Evolutionary conservation across 2,797 vertebrate species (phyloP).

Genomic region (Danio kyathit): DNA sequence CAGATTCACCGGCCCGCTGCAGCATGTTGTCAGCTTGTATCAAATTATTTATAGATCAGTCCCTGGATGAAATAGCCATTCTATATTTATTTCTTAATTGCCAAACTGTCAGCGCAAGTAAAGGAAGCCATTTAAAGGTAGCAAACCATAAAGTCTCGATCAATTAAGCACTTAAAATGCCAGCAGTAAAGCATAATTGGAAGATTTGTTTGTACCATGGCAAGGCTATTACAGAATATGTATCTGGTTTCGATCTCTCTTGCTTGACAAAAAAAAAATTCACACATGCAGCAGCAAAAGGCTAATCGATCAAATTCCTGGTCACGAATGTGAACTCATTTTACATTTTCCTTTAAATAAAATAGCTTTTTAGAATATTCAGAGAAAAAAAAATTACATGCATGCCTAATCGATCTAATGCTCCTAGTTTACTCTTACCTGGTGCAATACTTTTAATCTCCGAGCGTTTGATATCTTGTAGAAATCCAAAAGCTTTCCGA

Average conservation of each 20-base stretch:
- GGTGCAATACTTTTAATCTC: conserved; percentile 19
- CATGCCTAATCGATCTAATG: not conserved
- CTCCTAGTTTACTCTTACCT: conserved; percentile 64
- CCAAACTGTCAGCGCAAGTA: conserved; percentile 60
- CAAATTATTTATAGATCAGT: not conserved
- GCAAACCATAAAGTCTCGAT: conserved; percentile 63
- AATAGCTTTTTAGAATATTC: not conserved
- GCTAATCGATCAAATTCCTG: conserved; percentile 5
- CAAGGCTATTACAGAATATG: conserved; percentile 81
- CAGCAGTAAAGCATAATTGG: conserved; percentile 63
- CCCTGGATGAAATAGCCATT: not conserved
- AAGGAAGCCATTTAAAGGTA: conserved; percentile 41
- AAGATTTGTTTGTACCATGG: conserved; percentile 75
- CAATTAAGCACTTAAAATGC: conserved; percentile 61
- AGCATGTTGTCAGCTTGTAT: not conserved
- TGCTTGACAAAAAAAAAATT: conserved; percentile 82
- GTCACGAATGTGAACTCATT: not conserved
- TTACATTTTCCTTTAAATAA: not conserved
- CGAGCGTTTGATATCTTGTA: conserved; percentile 17
- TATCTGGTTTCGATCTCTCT: conserved; percentile 86
- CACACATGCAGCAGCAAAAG: conserved; percentile 56
- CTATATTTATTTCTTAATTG: conserved; percentile 23
- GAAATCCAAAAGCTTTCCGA: conserved; percentile 36
- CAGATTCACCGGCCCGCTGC: not conserved
- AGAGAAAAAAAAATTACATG: not conserved